Evolutionary conservation across 1,140 invertebrate species (phyloP), one percentile per base, ranked within the genome.

Genomic region (Diorhabda sublineata): DNA sequence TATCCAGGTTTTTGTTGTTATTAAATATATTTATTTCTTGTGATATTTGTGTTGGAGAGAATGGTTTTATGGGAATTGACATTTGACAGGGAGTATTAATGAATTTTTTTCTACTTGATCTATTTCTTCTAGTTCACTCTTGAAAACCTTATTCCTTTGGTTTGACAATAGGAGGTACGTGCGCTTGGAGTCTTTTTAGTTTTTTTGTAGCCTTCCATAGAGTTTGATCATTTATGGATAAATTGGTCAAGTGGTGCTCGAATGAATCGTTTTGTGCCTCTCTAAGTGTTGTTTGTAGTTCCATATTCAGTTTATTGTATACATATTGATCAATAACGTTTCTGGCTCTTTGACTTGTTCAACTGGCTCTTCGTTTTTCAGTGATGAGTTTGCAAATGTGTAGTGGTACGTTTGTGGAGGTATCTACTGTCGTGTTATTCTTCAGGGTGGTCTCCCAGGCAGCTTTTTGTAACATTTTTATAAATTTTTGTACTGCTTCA

Each of bases 201-300:
- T 8, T 59, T 11, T 59, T 59, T 8, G 58, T 59, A 5, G 58
- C 58, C 41, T 43, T 61, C 60, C 60, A 61, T 61, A 61, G 42
- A 42, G 8, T 61, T 4, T 61, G 41, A 42, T 61, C 60, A 44
- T 61, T 41, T 61, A 60, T 26, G 26, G 58, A 60, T 41, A 2
- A 26, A 26, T 26, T 41, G 7, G 7, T 7, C 7, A 26, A 9
- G 26, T 9, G 26, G 7, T 7, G 26, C 8, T 60, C 58, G 58
- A 60, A 60, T 6, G 58, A 9, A 9, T 7, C 7, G 58, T 60
- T 60, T 60, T 60, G 58, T 7, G 58, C 26, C 7, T 60, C 7
- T 60, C 58, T 60, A 26, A 60, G 58, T 60, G 58, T 60, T 60
- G 58, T 60, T 6, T 7, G 26, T 7, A 60, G 58, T 1, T 60